Conservation (phyloP, 2,888 invertebrate species). For the Epinotia brunnichana region DNA sequence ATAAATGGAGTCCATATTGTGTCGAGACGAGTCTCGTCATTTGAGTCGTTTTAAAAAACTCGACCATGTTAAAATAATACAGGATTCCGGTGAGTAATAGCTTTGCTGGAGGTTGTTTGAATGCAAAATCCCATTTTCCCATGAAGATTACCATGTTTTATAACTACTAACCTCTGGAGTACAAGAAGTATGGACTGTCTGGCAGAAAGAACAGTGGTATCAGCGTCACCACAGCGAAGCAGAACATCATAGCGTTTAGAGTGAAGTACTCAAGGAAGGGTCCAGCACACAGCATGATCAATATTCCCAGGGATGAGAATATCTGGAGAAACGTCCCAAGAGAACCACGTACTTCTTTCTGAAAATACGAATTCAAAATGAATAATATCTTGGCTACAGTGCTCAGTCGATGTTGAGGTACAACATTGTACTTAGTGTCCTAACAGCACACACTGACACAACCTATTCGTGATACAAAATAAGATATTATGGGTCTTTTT, state of each 20-base stretch:
- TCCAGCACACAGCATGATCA: slow-evolving; percentile 46
- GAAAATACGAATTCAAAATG: slow-evolving; percentile 9
- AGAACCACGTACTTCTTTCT: slow-evolving; percentile 48
- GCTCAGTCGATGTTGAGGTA: neutral
- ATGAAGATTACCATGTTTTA: neutral
- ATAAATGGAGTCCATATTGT: too few species aligned
- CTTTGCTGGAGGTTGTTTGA: neutral
- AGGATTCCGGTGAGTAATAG: too few species aligned
- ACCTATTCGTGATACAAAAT: neutral
- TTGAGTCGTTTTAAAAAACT: too few species aligned
- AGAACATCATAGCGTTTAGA: slow-evolving; percentile 39
- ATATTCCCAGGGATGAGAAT: slow-evolving; percentile 45
- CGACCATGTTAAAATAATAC: too few species aligned
- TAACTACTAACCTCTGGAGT: slow-evolving; percentile 44
- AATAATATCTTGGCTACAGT: neutral
- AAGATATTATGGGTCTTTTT: too few species aligned
- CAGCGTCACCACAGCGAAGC: slow-evolving; percentile 31
- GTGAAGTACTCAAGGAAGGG: slow-evolving; percentile 46
- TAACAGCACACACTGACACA: neutral
- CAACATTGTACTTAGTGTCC: neutral
- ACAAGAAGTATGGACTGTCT: slow-evolving; percentile 48
- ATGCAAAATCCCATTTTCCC: neutral
- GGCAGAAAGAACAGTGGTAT: slow-evolving; percentile 46
- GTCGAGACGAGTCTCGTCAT: too few species aligned
- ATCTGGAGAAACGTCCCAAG: slow-evolving; percentile 47